These are phyloP conservation scores for Drosophila macrospina DNA, from an alignment of 2,888 invertebrate genomes.

Conservation along the genomic window DNA sequence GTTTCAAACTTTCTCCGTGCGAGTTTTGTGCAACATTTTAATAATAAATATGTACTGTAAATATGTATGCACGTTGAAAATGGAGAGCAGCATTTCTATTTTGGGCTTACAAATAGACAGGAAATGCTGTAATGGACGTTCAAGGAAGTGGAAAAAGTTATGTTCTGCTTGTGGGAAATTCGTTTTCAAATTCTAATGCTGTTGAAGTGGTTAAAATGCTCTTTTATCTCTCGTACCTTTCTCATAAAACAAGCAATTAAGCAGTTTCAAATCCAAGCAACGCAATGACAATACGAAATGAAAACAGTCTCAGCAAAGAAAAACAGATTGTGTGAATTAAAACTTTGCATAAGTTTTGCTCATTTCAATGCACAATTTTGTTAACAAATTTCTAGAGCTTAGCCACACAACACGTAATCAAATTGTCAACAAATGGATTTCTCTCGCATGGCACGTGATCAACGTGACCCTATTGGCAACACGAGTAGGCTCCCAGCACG, in stretches of 20 bases:
- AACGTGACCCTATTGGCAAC: slow-evolving; percentile 27
- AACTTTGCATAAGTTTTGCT: slow-evolving; percentile 33
- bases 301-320: slow-evolving; percentile 9
- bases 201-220: too few species aligned
- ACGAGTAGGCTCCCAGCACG: slow-evolving; percentile 1
- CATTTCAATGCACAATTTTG: slow-evolving; percentile 13
- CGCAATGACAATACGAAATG: slow-evolving; percentile 8
- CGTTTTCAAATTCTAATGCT: slow-evolving; percentile 13
- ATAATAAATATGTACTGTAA: slow-evolving; percentile 68
- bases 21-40: slow-evolving; percentile 67
- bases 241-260: background rate
- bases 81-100: slow-evolving; percentile 32
- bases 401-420: slow-evolving; percentile 64
- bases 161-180: slow-evolving; percentile 10
- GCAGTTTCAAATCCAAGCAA: slow-evolving; percentile 1
- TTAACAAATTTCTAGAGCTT: slow-evolving; percentile 30
- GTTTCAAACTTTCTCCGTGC: slow-evolving; percentile 60
- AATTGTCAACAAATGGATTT: slow-evolving; percentile 78
- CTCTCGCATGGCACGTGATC: slow-evolving; percentile 61
- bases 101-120: slow-evolving; percentile 57
- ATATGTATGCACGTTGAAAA: background rate
- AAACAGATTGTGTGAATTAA: slow-evolving; percentile 39
- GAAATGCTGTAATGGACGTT: slow-evolving; percentile 63
- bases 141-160: slow-evolving; percentile 44
- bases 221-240: background rate